Percentiles rank a stretch among this genome's conserved stretches.
Evolutionary conservation across 2,797 vertebrate genomes (phyloP).

Genomic region (Eidolon dupreanum): DNA sequence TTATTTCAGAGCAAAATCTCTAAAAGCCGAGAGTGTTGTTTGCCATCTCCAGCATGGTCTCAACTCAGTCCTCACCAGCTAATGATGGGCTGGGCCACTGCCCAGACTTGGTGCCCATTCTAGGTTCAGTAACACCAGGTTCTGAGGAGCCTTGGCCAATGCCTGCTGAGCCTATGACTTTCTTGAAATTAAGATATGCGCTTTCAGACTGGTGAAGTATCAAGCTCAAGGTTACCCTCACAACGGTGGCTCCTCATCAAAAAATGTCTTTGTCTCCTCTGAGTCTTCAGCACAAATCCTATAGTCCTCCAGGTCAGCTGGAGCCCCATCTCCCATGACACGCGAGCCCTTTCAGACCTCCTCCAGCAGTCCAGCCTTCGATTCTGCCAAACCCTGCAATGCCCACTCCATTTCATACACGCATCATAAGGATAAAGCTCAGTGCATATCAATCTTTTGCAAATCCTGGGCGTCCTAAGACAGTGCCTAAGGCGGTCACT

Average conservation of each 20-base stretch:
- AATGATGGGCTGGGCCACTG: not conserved
- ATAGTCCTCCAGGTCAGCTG: not conserved
- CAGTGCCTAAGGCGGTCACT: not conserved
- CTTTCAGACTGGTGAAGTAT: not conserved
- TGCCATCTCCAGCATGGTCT: not conserved
- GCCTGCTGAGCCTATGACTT: not conserved
- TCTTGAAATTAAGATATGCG: not conserved
- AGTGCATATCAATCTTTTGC: not conserved
- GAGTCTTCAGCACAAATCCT: not conserved
- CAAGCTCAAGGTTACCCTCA: not conserved
- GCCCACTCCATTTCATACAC: not conserved
- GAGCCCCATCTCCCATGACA: not conserved
- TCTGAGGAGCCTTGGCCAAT: not conserved
- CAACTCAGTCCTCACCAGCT: not conserved
- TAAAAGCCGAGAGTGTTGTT: not conserved
- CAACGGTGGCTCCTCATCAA: not conserved
- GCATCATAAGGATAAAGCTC: not conserved
- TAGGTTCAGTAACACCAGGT: not conserved
- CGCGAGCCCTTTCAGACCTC: not conserved
- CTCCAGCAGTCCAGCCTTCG: not conserved
- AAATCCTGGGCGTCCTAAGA: not conserved
- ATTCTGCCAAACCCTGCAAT: not conserved
- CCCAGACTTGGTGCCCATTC: not conserved
- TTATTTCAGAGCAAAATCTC: not conserved
- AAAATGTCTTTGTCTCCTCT: not conserved